Base-by-base conservation (phyloP, 2,113 vertebrate genomes). In the Notarius lentiginosus region DNA sequence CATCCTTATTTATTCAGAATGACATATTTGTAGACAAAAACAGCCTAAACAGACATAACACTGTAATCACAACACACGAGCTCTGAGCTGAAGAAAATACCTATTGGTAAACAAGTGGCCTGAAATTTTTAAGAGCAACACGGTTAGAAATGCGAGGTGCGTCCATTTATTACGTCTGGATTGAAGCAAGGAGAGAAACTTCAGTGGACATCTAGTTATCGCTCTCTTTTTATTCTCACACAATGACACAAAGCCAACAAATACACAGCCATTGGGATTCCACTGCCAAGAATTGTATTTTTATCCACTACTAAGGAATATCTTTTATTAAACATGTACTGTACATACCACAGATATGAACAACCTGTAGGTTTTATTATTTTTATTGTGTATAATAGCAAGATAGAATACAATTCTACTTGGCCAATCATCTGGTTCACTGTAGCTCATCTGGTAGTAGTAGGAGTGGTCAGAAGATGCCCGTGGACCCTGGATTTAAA, bases 1-100 rank as follows among this genome's bases (percentile, higher is more conserved):
- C 77, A 63, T 51, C 49, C 60, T 77, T 61, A 61, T 87, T 41
- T 76, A 17, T 75, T 41, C 30, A 77, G 34, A 30, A 14, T 47
- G 63, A 75, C 41, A 72, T n/a, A 82, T 51, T 47, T 81, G 34
- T 68, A 83, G 70, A 83, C 80, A 77, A 53, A 75, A 87, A 14
- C 6, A 34, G 30, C 9, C 86, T 27, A 11, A 55, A 63, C 49
- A 83, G 86, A 87, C 86, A 82, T 9, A 75, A 82, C 79, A 82
- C 7, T 65, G 11, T 60, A 82, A 41, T 75, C 49, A 75, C 15
- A 53, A 60, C 9, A 51, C 85, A 49, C 14, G n/a, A 20, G 17
- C 63, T 47, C 17, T 18, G 22, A 72, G 68, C 7, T 22, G 17
- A 53, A 24, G 15, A 68, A 49, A 41, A 20, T 49, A 55, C 14